Base-by-base conservation (phyloP, 2,113 vertebrate genomes). In the Rhinogobius similis region DNA sequence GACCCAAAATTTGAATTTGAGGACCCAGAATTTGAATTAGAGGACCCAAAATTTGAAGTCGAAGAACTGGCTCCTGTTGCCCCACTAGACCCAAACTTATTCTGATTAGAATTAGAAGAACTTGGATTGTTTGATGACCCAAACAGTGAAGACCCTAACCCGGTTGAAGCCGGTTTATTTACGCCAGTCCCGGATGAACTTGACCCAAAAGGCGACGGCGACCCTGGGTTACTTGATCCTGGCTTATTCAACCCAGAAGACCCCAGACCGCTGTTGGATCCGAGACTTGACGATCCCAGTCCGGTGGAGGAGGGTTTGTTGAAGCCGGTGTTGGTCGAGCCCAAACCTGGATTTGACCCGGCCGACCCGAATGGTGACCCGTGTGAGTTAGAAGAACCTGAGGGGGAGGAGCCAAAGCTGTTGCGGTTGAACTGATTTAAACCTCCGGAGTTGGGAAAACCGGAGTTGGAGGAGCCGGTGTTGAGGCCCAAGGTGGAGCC, bases 121-220 rank as follows among this genome's bases (percentile, higher is more conserved):
- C 82, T 26, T 24, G 26, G 38, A 43, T 26, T 72, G 11, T 52
- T 68, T 10, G 59, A 75, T 16, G 46, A 63, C 14, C 43, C 44
- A 62, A 38, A 71, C 27, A 53, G 38, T 18, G 68, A 55, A 0
- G 78, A 76, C 10, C 76, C 66, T 1, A 38, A 6, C 3, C 76
- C 76, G 14, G 32, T 44, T 67, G 75, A 70, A 26, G 0, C 44
- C 11, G 1, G 59, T 38, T 68, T 83, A 27, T 72, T 76, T 1
- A 43, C 36, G 2, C 1, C 18, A 20, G 32, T 23, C 10, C 53
- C 39, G 0, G 61, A 48, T 38, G 66, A 24, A 29, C n/a, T 67
- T 53, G 23, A 62, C n/a, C 71, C 67, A 27, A 58, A 58, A 9
- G 29, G 8, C 10, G 67, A 58, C 8, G 8, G 23, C 10, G 52